These are phyloP conservation scores for Heliornis fulica DNA, from an alignment of 2,113 vertebrate genomes.

Conservation along the genomic window DNA sequence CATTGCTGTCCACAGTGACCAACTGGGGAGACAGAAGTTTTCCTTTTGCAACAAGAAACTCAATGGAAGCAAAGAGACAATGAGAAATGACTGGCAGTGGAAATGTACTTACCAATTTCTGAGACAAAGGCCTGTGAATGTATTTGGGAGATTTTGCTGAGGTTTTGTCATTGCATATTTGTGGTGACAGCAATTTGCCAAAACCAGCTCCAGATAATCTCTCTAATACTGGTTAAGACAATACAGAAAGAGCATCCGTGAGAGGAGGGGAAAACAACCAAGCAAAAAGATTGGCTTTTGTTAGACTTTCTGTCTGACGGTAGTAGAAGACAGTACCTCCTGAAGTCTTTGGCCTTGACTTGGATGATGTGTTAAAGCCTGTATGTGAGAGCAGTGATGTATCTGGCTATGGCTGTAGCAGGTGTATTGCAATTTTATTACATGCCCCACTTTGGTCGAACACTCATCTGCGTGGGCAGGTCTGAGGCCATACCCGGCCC, in stretches of 20 bases:
- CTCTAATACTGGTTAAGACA: not conserved
- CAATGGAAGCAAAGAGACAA: not conserved
- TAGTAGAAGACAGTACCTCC: not conserved
- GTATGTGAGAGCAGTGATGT: not conserved
- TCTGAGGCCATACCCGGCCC: too few relatives aligned
- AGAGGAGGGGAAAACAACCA: not conserved
- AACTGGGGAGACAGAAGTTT: not conserved
- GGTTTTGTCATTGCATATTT: not conserved
- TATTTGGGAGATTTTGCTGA: not conserved
- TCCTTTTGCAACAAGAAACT: not conserved
- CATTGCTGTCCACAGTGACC: not conserved
- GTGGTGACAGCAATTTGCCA: not conserved
- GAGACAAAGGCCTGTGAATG: not conserved
- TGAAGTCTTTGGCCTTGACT: not conserved
- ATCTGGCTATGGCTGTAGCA: not conserved
- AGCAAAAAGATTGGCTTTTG: not conserved
- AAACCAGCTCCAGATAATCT: not conserved
- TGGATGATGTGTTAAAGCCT: not conserved
- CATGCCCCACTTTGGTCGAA: not conserved
- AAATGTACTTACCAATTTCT: not conserved
- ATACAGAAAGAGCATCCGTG: not conserved
- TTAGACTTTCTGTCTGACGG: not conserved
- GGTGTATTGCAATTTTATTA: not conserved
- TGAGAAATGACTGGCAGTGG: not conserved
- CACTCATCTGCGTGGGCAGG: not conserved